Base-by-base conservation (phyloP, 2,888 invertebrate genomes). In the Augiades crinisus region DNA sequence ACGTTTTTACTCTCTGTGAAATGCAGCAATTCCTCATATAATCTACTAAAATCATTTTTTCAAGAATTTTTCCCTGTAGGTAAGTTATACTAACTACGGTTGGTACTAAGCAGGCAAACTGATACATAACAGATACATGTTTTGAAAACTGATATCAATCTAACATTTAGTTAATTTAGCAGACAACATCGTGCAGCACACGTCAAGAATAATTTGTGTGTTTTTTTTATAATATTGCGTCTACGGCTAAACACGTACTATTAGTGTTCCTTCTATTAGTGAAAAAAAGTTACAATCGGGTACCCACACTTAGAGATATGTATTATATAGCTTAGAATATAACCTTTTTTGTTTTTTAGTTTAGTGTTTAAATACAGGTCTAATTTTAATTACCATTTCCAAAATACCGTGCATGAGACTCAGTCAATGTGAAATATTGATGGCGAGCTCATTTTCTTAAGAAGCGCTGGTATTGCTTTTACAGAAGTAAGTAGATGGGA, bases 21-120 rank as follows among this genome's bases (percentile, higher is more conserved):
- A 40, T 12, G 13, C 5, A 27, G 19, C 43, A 31, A 12, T 12
- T 16, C 10, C 2, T 16, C n/a, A 10, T 31, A 12, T 19, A 31
- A 2, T 19, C 5, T 17, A 10, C 30, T 12, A 14, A 31, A 10
- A 16, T 31, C 8, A 12, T 31, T 7, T 12, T 31, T 17, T 7
- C 19, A 14, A 31, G 30, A 43, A 43, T 31, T 43, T 7, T 5
- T 31, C 43, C 43, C 43, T 31, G 43, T 43, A 31, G 3, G 3
- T 19, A 1, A n/a, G n/a, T n/a, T n/a, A 27, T 27, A n/a, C 27
- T 27, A 27, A 10, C 0, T 10, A 37, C 5, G 2, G 10, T 8
- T 27, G 27, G 3, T 10, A 27, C 10, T 0, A 27, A 10, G 3
- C 1, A 8, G 27, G 24, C 2, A 2, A 5, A n/a, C 3, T n/a